Conservation (phyloP, 2,797 vertebrate species). For the Eulemur coronatus region DNA sequence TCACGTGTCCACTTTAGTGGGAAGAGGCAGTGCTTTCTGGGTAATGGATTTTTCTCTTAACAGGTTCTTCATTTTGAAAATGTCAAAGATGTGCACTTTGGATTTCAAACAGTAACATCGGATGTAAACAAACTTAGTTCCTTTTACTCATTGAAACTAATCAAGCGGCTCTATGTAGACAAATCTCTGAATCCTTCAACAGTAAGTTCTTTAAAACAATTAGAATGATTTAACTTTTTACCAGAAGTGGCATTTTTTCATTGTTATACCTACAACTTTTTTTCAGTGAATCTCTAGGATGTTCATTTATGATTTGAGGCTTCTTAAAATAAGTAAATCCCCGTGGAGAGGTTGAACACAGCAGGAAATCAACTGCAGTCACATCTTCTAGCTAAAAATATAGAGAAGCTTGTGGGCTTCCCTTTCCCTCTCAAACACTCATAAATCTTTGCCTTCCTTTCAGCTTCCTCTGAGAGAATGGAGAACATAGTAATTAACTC, state of each 20-base stretch:
- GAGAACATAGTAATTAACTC: neutral
- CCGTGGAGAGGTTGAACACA: neutral
- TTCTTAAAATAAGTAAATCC: neutral
- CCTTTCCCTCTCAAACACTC: neutral
- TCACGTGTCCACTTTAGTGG: accelerated
- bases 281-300: neutral
- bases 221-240: neutral
- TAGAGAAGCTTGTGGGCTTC: neutral
- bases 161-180: constrained; percentile 87
- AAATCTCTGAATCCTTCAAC: constrained; percentile 83
- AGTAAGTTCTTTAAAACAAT: constrained; percentile 78
- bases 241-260: neutral
- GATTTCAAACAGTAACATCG: constrained; percentile 87
- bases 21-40: neutral
- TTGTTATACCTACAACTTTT: neutral
- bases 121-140: constrained; percentile 87
- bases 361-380: neutral
- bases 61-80: constrained; percentile 88
- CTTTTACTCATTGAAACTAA: constrained; percentile 85
- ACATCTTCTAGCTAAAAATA: neutral
- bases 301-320: neutral
- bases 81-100: constrained; percentile 87
- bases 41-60: constrained; percentile 56
- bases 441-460: neutral
- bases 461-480: neutral